phyloP scores from a whole-genome alignment of 2,113 vertebrate genomes.

The Motacilla alba region DNA sequence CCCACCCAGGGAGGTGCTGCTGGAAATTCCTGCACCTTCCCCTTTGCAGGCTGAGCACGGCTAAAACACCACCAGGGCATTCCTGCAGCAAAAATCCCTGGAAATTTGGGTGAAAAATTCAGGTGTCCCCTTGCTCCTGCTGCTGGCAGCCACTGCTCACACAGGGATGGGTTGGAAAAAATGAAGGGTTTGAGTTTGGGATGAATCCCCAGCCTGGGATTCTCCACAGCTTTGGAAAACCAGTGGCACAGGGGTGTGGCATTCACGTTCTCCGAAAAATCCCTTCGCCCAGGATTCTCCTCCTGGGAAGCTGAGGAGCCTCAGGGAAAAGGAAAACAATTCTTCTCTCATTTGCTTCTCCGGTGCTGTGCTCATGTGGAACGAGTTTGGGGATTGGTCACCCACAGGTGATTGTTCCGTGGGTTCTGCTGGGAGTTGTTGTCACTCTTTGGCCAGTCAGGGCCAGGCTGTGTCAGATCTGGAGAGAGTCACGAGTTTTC shows the following conservation, averaged over 20 bases:
- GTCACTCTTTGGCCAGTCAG: too few species aligned
- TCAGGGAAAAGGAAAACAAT: too few species aligned
- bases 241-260: not conserved
- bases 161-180: not conserved
- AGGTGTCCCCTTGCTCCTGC: not conserved
- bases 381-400: too few species aligned
- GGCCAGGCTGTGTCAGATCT: too few species aligned
- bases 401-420: too few species aligned
- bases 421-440: too few species aligned
- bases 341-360: too few species aligned
- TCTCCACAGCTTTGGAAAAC: not conserved
- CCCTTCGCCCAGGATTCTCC: too few species aligned
- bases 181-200: not conserved
- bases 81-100: rapidly evolving
- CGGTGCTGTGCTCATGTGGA: too few species aligned
- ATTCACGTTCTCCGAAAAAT: too few species aligned
- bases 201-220: not conserved
- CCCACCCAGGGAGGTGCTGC: not conserved
- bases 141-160: not conserved
- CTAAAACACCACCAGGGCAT: not conserved
- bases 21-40: not conserved
- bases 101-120: not conserved
- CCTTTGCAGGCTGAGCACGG: not conserved
- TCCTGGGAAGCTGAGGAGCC: too few species aligned
- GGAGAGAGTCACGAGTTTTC: too few species aligned